A percentile compares a stretch with the other conserved stretches of the same genome.
Conservation (phyloP, 2,113 vertebrate species). For the Scortum barcoo region DNA sequence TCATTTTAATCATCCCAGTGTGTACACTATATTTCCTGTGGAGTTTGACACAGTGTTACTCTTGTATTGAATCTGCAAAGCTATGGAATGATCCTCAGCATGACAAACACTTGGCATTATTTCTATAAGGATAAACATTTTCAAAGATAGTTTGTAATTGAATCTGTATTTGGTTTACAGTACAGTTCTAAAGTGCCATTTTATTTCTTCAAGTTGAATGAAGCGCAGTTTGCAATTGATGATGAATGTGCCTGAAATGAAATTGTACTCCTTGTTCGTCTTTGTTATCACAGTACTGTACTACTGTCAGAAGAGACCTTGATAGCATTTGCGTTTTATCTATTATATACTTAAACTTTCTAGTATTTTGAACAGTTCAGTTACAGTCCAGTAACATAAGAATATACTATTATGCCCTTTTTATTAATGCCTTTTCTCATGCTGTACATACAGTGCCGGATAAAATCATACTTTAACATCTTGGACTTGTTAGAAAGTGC, state of each 20-base stretch:
- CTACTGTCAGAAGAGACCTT: constrained; percentile 43
- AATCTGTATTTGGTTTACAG: constrained; percentile 39
- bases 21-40: constrained; percentile 57
- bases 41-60: constrained; percentile 51
- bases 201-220: constrained; percentile 61
- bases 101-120: constrained; percentile 14
- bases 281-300: constrained; percentile 80
- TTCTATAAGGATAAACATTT: constrained; percentile 24
- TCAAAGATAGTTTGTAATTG: constrained; percentile 34
- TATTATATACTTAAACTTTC: constrained; percentile 33
- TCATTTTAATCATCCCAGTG: constrained; percentile 50
- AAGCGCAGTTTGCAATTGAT: constrained; percentile 62
- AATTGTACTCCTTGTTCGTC: constrained; percentile 47
- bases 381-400: constrained; percentile 41
- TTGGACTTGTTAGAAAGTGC: constrained; percentile 3
- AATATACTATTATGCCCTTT: constrained; percentile 66
- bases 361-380: constrained; percentile 43
- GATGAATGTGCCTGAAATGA: constrained; percentile 76
- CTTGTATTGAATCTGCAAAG: constrained; percentile 43
- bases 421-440: constrained; percentile 43
- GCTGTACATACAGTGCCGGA: constrained; percentile 52
- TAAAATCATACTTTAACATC: constrained; percentile 29
- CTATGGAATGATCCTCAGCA: constrained; percentile 45
- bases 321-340: constrained; percentile 47
- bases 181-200: constrained; percentile 65